A percentile compares a stretch with the other conserved stretches of the same genome.
Evolutionary conservation across 2,888 invertebrate species (phyloP).

Genomic region (Ariolimax columbianus): DNA sequence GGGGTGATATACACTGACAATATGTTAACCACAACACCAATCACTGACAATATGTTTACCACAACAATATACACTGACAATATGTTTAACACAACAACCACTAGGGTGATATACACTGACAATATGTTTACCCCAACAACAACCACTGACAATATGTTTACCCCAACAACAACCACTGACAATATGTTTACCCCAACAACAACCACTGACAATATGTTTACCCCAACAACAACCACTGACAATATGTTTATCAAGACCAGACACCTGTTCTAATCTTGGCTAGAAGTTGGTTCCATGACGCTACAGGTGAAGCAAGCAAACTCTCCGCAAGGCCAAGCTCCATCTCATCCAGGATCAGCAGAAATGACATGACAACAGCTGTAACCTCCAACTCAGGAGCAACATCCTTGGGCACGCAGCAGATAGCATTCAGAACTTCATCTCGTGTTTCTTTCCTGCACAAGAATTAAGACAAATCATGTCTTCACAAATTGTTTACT

Average conservation of each 20-base stretch:
- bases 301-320: conserved; percentile 10
- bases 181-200: too few species aligned
- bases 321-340: conserved; percentile 11
- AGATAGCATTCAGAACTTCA: conserved; percentile 20
- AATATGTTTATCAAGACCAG: neutral
- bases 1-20: too few species aligned
- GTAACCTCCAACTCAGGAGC: conserved; percentile 10
- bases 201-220: too few species aligned
- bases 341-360: conserved; percentile 23
- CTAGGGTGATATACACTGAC: too few species aligned
- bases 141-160: too few species aligned
- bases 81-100: too few species aligned
- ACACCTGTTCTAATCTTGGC: conserved; percentile 39
- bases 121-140: too few species aligned
- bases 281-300: conserved; percentile 42
- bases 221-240: neutral
- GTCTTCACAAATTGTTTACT: too few species aligned
- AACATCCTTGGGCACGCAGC: conserved; percentile 23
- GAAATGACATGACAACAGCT: conserved; percentile 37
- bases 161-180: too few species aligned
- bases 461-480: neutral
- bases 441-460: conserved; percentile 12
- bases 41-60: too few species aligned
- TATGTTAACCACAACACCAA: too few species aligned
- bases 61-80: too few species aligned